phyloP scores from a whole-genome alignment of 2,888 invertebrate genomes.

The Campoplex nolae region DNA sequence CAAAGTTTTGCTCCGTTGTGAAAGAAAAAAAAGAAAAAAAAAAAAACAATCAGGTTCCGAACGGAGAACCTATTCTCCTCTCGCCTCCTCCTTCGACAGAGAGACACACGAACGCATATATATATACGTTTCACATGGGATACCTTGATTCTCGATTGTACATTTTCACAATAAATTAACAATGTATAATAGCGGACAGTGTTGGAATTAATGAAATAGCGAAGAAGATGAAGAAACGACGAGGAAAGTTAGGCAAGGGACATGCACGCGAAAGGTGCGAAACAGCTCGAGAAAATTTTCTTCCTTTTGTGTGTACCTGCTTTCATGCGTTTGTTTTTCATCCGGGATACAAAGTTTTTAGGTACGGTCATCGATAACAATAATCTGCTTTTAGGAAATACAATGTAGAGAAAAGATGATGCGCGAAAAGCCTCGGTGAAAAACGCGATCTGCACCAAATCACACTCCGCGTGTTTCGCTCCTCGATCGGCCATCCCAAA shows the following conservation, averaged over 20 bases:
- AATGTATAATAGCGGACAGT: slow-evolving; percentile 77
- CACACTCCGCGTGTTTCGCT: slow-evolving; percentile 24
- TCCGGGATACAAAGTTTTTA: slow-evolving; percentile 33
- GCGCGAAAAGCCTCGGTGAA: background rate
- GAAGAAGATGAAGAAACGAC: slow-evolving; percentile 64
- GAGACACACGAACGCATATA: slow-evolving; percentile 24
- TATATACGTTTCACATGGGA: slow-evolving; percentile 66
- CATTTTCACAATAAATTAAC: slow-evolving; percentile 77
- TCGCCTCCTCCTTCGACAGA: slow-evolving; percentile 30
- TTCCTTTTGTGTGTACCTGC: slow-evolving; percentile 31
- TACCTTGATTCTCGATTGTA: slow-evolving; percentile 74
- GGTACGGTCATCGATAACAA: background rate
- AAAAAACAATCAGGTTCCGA: slow-evolving; percentile 40
- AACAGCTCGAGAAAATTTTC: slow-evolving; percentile 61
- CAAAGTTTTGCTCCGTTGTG: slow-evolving; percentile 50
- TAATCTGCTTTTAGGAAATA: background rate
- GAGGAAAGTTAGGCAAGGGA: slow-evolving; percentile 61
- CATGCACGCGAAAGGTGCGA: slow-evolving; percentile 65
- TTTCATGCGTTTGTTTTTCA: slow-evolving; percentile 63
- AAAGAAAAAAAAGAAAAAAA: background rate
- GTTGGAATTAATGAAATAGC: slow-evolving; percentile 75
- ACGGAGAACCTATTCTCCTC: slow-evolving; percentile 16
- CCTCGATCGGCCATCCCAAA: slow-evolving; percentile 44
- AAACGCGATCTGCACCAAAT: slow-evolving; percentile 43
- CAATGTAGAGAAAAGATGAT: background rate